Evolutionary conservation across 2,113 vertebrate species (phyloP), one percentile per base, ranked within the genome.

Genomic region (Alouatta palliata): DNA sequence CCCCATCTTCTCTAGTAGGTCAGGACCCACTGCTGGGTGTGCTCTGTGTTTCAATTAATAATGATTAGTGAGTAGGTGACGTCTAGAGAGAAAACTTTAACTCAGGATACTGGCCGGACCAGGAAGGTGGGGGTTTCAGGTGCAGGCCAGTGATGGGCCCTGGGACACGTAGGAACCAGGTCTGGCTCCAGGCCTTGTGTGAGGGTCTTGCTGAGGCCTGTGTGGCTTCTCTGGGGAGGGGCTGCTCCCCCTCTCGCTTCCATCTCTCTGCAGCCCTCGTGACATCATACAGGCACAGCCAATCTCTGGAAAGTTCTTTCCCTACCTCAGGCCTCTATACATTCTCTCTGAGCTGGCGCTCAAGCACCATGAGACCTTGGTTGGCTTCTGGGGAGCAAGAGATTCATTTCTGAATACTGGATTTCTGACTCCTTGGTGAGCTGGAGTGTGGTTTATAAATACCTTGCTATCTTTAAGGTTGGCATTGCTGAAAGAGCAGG

Each of bases 261-360:
- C 5, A 0, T 8, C 27, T 27, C 37, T 35, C 32, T 3, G 0
- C 23, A 54, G 84, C 87, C 61, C 56, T 96, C 96, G 76, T 97
- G 97, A 97, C 71, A 64, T 98, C 97, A 97, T 89, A 94, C 45
- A 93, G 76, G 68, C 20, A 0, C 0, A 2, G 23, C 95, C 64
- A 7, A 1, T 43, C 23, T 9, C 80, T 0, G 0, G 56, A 75
- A 89, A 49, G 68, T 45, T 79, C 83, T 1, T 0, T 25, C 23
- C 43, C 25, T 2, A 2, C n/a, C 17, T 43, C 54, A 14, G 52
- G 14, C 20, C 25, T n/a, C 35, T 82, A 0, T 19, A 21, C 13
- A 37, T 89, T 92, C 83, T 93, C 35, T 91, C 32, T 6, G 21
- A 68, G 68, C 61, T 37, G 88, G 40, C 10, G 1, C 47, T 43